Evolutionary conservation across 1,140 invertebrate species (phyloP), one percentile per base, ranked within the genome.

Genomic region (Campoletis sonorensis): DNA sequence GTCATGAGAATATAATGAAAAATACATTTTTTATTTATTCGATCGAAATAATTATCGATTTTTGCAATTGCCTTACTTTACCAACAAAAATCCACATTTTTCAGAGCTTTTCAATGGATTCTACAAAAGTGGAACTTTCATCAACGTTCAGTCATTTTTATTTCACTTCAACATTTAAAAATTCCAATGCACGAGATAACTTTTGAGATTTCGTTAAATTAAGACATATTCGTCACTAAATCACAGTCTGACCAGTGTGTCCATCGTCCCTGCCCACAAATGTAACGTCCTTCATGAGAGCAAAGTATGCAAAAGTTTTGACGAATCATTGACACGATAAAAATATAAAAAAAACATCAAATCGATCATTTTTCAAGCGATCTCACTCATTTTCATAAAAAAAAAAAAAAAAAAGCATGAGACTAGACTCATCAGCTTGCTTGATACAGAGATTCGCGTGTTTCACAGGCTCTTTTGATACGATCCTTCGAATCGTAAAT

Each of bases 161-260:
- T 54, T 18, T 4, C 18, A 54, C 5, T 30, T 49, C 1, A n/a
- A n/a, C 37, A 15, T 49, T 73, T 26, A 11, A 37, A 11, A 71
- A 71, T 71, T 7, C 4, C 10, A 40, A 13, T 7, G 70, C 70
- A 72, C 30, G 70, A 45, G 21, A 72, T 72, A n/a, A n/a, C 0
- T 21, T 13, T 2, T 1, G 7, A 76, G 26, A 72, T 27, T 58
- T 40, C 51, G 11, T 68, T 51, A 33, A 51, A 45, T 78, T 4
- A 61, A 54, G 18, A 54, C 4, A 27, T 23, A 61, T 30, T 26
- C 64, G 33, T 75, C 72, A 75, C 40, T 54, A 30, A 78, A 72
- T 79, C 73, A 82, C 71, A 58, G 76, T 81, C 82, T 83, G 82
- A 76, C 76, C 82, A 81, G 51, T 15, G 45, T 16, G 49, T 61